Evolutionary conservation across 2,888 invertebrate species (phyloP).

Genomic region (Acholoe squamosa): DNA sequence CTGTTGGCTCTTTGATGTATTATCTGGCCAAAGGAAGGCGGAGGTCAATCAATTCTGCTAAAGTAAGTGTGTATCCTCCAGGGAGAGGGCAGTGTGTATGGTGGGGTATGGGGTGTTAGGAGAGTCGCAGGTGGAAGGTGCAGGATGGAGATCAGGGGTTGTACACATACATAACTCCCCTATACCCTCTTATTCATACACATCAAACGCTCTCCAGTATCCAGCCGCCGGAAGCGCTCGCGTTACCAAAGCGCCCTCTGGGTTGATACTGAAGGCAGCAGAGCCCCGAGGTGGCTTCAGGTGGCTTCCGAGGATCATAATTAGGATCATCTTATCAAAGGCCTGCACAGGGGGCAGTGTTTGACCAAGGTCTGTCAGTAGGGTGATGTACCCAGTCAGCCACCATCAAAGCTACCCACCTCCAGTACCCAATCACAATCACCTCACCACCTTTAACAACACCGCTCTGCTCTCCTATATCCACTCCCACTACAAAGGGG

Average conservation of each 20-base stretch:
- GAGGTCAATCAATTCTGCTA: slow-evolving; percentile 24
- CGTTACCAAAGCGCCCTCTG: background rate
- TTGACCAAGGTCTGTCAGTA: slow-evolving; percentile 38
- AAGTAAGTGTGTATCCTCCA: background rate
- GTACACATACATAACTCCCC: background rate
- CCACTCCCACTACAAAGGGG: background rate
- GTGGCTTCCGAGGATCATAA: slow-evolving; percentile 3
- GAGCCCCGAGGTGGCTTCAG: background rate
- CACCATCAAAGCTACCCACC: slow-evolving; percentile 19
- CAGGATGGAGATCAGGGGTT: background rate
- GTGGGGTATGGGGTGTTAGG: background rate
- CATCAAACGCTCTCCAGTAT: background rate
- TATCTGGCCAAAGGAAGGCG: background rate
- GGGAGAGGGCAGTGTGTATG: background rate
- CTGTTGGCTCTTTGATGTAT: background rate
- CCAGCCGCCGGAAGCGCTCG: background rate
- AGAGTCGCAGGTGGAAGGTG: background rate
- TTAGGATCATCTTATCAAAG: slow-evolving; percentile 45
- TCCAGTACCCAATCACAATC: background rate
- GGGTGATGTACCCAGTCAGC: slow-evolving; percentile 9
- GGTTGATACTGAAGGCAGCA: background rate
- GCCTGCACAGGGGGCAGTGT: background rate
- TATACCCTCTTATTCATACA: background rate
- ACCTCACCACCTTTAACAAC: background rate
- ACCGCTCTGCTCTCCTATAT: background rate